Evolutionary conservation across 2,888 invertebrate genomes (phyloP).

Genomic region (Dioctria linearis): DNA sequence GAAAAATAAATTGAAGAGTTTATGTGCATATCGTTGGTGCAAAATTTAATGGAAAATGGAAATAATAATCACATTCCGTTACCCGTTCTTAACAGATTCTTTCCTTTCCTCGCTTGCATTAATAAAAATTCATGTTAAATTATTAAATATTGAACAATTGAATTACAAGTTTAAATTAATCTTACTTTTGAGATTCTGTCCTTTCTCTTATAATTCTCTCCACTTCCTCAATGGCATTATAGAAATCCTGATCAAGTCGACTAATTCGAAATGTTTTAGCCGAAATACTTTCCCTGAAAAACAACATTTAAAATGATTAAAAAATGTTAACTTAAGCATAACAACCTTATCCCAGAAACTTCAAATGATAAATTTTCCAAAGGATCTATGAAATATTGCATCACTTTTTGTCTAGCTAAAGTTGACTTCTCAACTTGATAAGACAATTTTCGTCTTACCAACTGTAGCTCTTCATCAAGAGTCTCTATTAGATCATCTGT

Average conservation of each 20-base stretch:
- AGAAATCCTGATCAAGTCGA: conserved; percentile 75
- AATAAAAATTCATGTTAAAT: conserved; percentile 19
- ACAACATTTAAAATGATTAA: not conserved
- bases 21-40: no score
- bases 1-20: no score
- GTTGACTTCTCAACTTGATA: conserved; percentile 81
- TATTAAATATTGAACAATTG: not conserved
- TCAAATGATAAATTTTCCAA: conserved; percentile 78
- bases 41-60: no score
- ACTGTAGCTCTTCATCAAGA: conserved; percentile 75
- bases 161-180: not conserved
- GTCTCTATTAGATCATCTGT: conserved; percentile 75
- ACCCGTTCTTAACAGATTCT: conserved; percentile 53
- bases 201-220: not conserved
- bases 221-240: conserved; percentile 54
- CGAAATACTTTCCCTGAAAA: conserved; percentile 64
- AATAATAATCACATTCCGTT: not conserved
- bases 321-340: not conserved
- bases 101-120: conserved; percentile 55
- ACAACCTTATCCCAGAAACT: conserved; percentile 74
- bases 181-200: not conserved
- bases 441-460: conserved; percentile 78
- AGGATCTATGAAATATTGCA: conserved; percentile 78
- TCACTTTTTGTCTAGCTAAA: conserved; percentile 76
- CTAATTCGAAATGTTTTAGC: conserved; percentile 78